Conservation (phyloP, 1,140 invertebrate genomes). For the Anastrepha ludens region DNA sequence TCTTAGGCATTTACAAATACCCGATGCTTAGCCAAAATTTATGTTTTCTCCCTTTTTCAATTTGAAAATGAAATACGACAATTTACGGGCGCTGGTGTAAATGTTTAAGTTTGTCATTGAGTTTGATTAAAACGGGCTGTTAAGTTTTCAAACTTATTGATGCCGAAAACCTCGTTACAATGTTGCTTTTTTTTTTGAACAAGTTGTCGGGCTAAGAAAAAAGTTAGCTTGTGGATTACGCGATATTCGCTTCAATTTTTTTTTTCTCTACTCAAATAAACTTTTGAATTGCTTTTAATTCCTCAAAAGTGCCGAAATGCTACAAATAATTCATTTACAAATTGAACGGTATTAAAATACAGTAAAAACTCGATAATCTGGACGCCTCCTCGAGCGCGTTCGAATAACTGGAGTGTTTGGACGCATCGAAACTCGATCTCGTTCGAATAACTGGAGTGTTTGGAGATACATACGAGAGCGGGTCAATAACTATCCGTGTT, state of each 20-base stretch:
- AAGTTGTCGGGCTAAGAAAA: neutral
- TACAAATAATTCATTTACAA: neutral
- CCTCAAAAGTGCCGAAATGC: constrained; percentile 38
- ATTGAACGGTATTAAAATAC: neutral
- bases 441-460: no score
- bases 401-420: no score
- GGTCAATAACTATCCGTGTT: no score
- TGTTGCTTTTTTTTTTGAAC: neutral
- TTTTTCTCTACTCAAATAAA: neutral
- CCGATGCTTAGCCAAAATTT: neutral
- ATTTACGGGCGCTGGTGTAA: neutral
- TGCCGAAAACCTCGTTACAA: neutral
- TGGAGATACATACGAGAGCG: no score
- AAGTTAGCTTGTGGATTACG: neutral
- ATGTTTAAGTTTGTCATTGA: constrained; percentile 38
- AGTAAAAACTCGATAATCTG: no score
- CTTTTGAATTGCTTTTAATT: constrained; percentile 19
- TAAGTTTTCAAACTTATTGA: neutral
- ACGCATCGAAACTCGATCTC: no score
- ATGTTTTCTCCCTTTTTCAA: neutral
- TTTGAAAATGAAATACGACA: neutral
- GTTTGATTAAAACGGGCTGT: neutral
- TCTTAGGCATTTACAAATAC: neutral
- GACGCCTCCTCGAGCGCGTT: no score
- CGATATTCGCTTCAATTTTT: neutral